phyloP scores from a whole-genome alignment of 2,888 invertebrate genomes.

The Caenorhabditis imperialis region DNA sequence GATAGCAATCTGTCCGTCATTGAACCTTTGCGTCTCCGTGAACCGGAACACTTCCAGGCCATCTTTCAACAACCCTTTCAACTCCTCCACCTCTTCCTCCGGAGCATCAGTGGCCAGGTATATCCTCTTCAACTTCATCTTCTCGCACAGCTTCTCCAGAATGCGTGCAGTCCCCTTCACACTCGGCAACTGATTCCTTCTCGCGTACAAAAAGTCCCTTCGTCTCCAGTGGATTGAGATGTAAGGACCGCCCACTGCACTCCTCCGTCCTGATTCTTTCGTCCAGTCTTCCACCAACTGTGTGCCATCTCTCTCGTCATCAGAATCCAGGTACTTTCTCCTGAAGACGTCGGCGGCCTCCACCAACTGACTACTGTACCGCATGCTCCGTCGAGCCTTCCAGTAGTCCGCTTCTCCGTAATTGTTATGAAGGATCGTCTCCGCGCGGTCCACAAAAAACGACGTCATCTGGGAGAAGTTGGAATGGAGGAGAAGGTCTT shows the following conservation, averaged over 20 bases:
- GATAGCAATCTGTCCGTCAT: slow-evolving; percentile 72
- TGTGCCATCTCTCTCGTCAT: slow-evolving; percentile 59
- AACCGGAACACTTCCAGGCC: slow-evolving; percentile 45
- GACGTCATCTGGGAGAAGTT: slow-evolving; percentile 61
- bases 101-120: slow-evolving; percentile 73
- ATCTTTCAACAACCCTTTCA: slow-evolving; percentile 80
- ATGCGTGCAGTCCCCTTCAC: slow-evolving; percentile 84
- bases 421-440: slow-evolving; percentile 89
- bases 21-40: slow-evolving; percentile 48
- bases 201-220: slow-evolving; percentile 87
- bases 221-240: slow-evolving; percentile 90
- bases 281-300: slow-evolving; percentile 47
- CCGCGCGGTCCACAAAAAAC: slow-evolving; percentile 83
- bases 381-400: slow-evolving; percentile 87
- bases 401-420: slow-evolving; percentile 90
- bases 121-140: slow-evolving; percentile 55
- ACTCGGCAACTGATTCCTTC: slow-evolving; percentile 86
- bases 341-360: slow-evolving; percentile 84
- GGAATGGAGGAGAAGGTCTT: slow-evolving; percentile 44
- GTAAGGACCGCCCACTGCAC: slow-evolving; percentile 82
- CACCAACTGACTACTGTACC: slow-evolving; percentile 85
- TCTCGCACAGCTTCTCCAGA: slow-evolving; percentile 48
- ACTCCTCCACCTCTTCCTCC: slow-evolving; percentile 79
- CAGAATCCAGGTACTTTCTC: slow-evolving; percentile 78
- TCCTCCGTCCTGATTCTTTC: slow-evolving; percentile 21